These are phyloP conservation scores for Esox niger DNA, from an alignment of 2,113 vertebrate species.

Conservation along the genomic window DNA sequence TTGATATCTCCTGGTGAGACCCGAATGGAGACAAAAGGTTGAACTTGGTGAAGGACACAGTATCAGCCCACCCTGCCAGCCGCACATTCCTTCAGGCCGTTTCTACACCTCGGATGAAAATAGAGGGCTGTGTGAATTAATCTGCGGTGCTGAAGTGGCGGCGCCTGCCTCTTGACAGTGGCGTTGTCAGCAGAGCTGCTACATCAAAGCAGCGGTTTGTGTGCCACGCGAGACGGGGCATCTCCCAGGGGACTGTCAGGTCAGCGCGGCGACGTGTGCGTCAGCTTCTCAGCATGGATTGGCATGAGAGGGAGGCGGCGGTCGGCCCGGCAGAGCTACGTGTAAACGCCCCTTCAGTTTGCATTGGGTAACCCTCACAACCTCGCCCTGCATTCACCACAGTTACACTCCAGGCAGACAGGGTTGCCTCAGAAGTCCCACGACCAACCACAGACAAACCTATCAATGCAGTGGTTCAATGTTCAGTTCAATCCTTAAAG, in stretches of 20 bases:
- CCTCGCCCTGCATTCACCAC: slow-evolving; percentile 14
- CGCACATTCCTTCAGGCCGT: slow-evolving; percentile 1
- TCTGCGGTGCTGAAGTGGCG: slow-evolving; percentile 27
- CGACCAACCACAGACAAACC: neutral
- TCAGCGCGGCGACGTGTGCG: slow-evolving; percentile 24
- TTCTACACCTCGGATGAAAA: neutral
- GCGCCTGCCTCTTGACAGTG: neutral
- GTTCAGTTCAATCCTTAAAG: slow-evolving; percentile 45
- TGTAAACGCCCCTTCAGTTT: slow-evolving; percentile 41
- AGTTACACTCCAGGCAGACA: slow-evolving; percentile 3
- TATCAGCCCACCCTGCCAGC: slow-evolving; percentile 41
- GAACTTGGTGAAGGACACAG: slow-evolving; percentile 28
- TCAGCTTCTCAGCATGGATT: slow-evolving; percentile 35
- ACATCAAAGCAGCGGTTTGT: slow-evolving; percentile 42
- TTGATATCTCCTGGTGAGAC: no score
- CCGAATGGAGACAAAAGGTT: slow-evolving; percentile 28
- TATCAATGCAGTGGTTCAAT: slow-evolving; percentile 26
- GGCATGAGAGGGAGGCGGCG: slow-evolving; percentile 37
- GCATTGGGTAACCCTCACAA: slow-evolving; percentile 26
- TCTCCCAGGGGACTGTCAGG: slow-evolving; percentile 18
- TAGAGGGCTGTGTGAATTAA: slow-evolving; percentile 16
- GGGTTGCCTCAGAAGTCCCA: neutral
- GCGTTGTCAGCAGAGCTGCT: slow-evolving; percentile 36
- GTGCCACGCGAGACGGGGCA: neutral
- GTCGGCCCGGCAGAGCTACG: slow-evolving; percentile 26